Evolutionary conservation across 1,140 invertebrate genomes (phyloP).

Genomic region (Cotesia vestalis): DNA sequence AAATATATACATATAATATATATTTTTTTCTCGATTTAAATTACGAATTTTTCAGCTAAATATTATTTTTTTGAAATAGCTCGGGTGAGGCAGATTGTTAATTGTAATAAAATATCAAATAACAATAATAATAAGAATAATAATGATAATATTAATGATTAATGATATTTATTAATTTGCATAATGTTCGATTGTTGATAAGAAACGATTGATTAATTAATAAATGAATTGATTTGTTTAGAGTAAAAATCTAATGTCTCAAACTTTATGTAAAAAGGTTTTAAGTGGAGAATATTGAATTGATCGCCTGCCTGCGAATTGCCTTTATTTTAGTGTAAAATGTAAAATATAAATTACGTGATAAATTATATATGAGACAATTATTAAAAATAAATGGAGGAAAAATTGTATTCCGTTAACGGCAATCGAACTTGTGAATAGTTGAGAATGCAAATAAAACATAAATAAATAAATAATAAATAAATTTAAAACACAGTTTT

Average conservation of each 20-base stretch:
- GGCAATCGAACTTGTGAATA: conserved; percentile 18
- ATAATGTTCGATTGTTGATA: background rate
- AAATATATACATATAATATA: conserved; percentile 10
- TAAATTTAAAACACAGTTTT: background rate
- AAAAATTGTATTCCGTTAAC: background rate
- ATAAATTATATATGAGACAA: conserved; percentile 11
- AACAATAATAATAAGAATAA: conserved; percentile 1
- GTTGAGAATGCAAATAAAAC: background rate
- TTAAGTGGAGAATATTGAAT: conserved; percentile 24
- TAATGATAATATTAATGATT: background rate
- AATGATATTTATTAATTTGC: too few species aligned
- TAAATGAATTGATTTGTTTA: background rate
- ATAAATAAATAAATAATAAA: background rate
- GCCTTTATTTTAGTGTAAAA: conserved; percentile 30
- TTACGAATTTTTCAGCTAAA: conserved; percentile 5
- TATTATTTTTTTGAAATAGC: conserved; percentile 30
- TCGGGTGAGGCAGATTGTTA: conserved; percentile 11
- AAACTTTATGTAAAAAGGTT: conserved; percentile 15
- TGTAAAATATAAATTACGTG: background rate
- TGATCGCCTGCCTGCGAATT: conserved; percentile 34
- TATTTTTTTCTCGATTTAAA: conserved; percentile 9
- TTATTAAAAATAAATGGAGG: background rate
- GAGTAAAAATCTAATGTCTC: background rate
- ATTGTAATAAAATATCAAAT: conserved; percentile 24
- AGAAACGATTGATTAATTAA: background rate